phyloP scores from a whole-genome alignment of 2,797 vertebrate genomes.

The Sebastes reedi region DNA sequence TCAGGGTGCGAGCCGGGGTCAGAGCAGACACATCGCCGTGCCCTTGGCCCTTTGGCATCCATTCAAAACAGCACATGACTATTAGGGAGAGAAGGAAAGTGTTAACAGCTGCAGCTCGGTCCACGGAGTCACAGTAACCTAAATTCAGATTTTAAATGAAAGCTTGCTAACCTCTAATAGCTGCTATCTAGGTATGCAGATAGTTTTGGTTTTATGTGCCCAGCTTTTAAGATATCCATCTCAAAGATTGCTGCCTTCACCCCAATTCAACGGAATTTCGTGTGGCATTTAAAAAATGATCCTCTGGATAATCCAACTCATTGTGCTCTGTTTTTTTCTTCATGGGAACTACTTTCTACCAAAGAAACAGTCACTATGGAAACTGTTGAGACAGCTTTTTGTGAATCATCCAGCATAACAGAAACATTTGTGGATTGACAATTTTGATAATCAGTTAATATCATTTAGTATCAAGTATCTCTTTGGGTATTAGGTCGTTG shows the following conservation, averaged over 20 bases:
- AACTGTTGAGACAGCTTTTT: too few species aligned
- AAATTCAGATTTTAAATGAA: not conserved
- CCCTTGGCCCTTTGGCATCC: constrained; percentile 63
- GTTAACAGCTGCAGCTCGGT: constrained; percentile 19
- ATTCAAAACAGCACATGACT: constrained; percentile 68
- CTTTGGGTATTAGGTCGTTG: not conserved
- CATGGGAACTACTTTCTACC: not conserved
- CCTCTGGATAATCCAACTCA: not conserved
- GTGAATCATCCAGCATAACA: not conserved
- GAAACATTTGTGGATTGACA: not conserved
- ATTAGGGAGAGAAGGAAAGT: constrained; percentile 18
- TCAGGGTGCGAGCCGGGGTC: constrained; percentile 72
- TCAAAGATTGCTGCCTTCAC: not conserved
- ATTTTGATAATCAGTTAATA: not conserved
- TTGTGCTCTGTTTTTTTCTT: not conserved
- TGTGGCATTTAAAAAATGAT: not conserved
- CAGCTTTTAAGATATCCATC: not conserved
- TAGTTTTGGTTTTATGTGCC: not conserved
- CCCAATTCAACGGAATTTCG: not conserved
- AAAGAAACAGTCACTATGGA: not conserved
- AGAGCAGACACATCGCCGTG: constrained; percentile 61
- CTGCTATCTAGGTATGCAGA: not conserved
- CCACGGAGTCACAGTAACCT: not conserved
- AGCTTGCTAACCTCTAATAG: not conserved
- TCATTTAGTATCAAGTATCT: not conserved